Base-by-base conservation (phyloP, 53 echinoderm and acorn worm genomes). In the Arbacia lixula region DNA sequence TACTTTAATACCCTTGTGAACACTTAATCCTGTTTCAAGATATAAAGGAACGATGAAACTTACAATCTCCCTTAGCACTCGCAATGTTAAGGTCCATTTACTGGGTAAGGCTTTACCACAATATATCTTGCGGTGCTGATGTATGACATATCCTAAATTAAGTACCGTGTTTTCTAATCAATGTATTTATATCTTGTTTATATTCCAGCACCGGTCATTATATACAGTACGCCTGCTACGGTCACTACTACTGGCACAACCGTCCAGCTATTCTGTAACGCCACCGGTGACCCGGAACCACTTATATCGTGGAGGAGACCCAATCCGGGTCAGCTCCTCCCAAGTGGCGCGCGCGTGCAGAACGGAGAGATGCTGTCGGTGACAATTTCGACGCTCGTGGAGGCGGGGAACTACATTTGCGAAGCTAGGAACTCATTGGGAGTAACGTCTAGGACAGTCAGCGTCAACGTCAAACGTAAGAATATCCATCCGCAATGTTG, bases 271-370 rank as follows among this genome's bases (percentile, higher is more conserved):
- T 28, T 79, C 14, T 93, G 93, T 51, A 93, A 93, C 40, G 90
- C 87, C 3, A 84, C 93, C 0, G 93, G 84, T 0, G 93, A 90
- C 12, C 93, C 93, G 61, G 87, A 90, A 11, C 90, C 93, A 12
- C 38, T 51, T 0, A 42, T 90, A 16, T 60, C 53, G 0, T 93
- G 93, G 93, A 42, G 64, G 21, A 84, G 80, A 33, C 54, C 71
- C 2, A 51, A 41, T 37, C 87, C 93, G 5, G 40, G 60, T 20
- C 84, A 36, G 9, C 22, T 60, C 14, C 60, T 93, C 35, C 90
- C 93, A 5, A 40, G 17, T 4, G 87, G 84, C 25, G 43, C 52
- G 28, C 65, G 35, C 11, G 50, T 33, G 35, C 43, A 49, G 35
- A 43, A 21, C 17, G 83, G 83, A 20, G 28, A 50, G 53, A n/a